These are phyloP conservation scores for Lasioglossum baleicum DNA, from an alignment of 1,140 invertebrate genomes.

Conservation along the genomic window DNA sequence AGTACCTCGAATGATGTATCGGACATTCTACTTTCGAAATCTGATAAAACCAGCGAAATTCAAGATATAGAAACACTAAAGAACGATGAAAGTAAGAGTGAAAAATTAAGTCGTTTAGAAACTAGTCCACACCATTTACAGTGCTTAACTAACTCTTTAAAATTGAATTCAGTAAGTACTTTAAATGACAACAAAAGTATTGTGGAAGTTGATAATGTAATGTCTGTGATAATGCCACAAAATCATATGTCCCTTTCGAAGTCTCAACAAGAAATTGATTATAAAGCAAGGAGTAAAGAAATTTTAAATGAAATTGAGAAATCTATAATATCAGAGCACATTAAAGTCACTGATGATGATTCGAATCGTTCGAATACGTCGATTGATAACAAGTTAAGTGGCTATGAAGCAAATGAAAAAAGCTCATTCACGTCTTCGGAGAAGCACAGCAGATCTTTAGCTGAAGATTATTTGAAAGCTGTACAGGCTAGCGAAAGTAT, in stretches of 20 bases:
- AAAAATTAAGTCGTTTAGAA: neutral
- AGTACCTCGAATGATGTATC: constrained; percentile 71
- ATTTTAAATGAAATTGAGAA: constrained; percentile 75
- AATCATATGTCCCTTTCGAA: constrained; percentile 37
- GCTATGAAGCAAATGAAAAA: constrained; percentile 65
- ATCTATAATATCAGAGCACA: constrained; percentile 71
- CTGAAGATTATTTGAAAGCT: constrained; percentile 68
- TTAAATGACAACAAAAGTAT: constrained; percentile 21
- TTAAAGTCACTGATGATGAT: constrained; percentile 61
- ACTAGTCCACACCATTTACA: constrained; percentile 7
- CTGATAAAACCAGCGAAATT: constrained; percentile 44
- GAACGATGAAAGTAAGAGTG: neutral
- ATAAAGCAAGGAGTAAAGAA: constrained; percentile 71
- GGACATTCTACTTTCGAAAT: constrained; percentile 65
- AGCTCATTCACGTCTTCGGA: constrained; percentile 61
- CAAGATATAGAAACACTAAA: constrained; percentile 1
- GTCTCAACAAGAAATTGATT: constrained; percentile 68
- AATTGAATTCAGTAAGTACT: constrained; percentile 18
- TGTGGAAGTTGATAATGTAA: constrained; percentile 45
- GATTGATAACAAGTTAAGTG: constrained; percentile 64
- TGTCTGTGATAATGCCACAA: constrained; percentile 56
- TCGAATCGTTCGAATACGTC: constrained; percentile 52
- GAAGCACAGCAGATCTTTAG: constrained; percentile 68
- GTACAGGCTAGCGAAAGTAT: constrained; percentile 54
- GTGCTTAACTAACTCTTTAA: constrained; percentile 15